Evolutionary conservation across 2,113 vertebrate genomes (phyloP), one percentile per base, ranked within the genome.

Genomic region (Brachypodius melanocephalos): DNA sequence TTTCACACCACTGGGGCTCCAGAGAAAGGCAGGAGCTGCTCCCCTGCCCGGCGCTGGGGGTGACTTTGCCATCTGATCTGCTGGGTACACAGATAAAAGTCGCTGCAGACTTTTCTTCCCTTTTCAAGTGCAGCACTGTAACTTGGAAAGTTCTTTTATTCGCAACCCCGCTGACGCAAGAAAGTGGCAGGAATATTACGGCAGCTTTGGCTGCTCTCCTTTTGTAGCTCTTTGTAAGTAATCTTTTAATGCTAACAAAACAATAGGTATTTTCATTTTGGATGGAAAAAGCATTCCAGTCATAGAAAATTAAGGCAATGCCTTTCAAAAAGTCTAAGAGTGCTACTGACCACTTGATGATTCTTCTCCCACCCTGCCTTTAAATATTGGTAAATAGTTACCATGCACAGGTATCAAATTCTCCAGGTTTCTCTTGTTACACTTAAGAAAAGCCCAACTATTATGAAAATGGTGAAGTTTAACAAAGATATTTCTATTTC

Each of bases 1-100:
- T 55, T 90, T 89, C 86, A 31, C 92, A 75, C 54, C 94, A 34
- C 66, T 78, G 1, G 73, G 90, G 90, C 90, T 19, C 17, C 77
- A 63, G 59, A 87, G 90, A 29, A 24, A 46, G 72, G 88, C 92
- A 93, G 90, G 76, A 96, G 83, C 86, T 90, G 85, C 76, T 93
- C 80, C 84, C 93, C 95, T 87, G 92, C 86, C 51, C 73, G 8
- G 88, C 95, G 95, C 86, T 31, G 83, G 42, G 90, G 89, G 26
- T 43, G 95, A 93, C 13, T 94, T 91, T 95, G 88, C 95, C 96
- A 97, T 86, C 96, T 97, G 88, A 96, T 95, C 96, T 95, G 29
- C 90, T 88, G 72, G 54, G 90, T 36, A 34, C 93, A 74, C 92
- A 96, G 93, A 97, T 94, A 95, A 96, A 97, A 96, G 95, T 84